phyloP scores from a whole-genome alignment of 2,888 invertebrate genomes.

The Maniola hyperantus region DNA sequence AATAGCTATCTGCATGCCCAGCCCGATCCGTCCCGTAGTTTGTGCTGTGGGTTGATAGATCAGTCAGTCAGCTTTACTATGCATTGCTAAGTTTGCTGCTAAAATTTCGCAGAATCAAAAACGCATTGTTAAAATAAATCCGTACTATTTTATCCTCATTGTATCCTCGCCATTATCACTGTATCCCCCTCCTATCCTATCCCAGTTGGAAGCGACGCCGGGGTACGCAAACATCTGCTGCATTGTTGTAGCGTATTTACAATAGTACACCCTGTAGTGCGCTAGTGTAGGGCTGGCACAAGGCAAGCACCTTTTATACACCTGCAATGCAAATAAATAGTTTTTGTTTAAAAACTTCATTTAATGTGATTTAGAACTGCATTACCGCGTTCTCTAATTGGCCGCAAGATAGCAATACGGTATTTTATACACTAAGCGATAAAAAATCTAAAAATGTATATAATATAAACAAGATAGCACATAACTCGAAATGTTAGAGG shows the following conservation, averaged over 20 bases:
- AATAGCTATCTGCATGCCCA: too few relatives aligned
- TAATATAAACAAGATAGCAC: too few relatives aligned
- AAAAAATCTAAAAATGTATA: too few relatives aligned
- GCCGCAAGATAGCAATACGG: too few relatives aligned
- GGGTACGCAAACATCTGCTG: slow-evolving; percentile 37
- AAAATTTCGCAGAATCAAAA: background rate
- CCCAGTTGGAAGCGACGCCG: slow-evolving; percentile 1
- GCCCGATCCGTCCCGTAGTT: too few relatives aligned
- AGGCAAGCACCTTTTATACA: background rate
- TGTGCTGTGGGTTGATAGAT: too few relatives aligned
- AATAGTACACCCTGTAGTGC: slow-evolving; percentile 10
- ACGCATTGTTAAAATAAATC: slow-evolving; percentile 1
- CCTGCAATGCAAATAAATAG: background rate
- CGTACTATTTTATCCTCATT: background rate
- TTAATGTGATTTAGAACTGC: too few relatives aligned
- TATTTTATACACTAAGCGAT: too few relatives aligned
- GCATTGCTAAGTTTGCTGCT: background rate
- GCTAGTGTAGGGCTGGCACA: slow-evolving; percentile 9
- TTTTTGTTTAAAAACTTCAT: background rate
- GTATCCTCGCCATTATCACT: background rate
- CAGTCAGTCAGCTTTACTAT: too few relatives aligned
- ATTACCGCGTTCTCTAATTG: too few relatives aligned
- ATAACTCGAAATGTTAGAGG: too few relatives aligned
- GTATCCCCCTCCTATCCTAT: slow-evolving; percentile 6
- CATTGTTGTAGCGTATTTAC: slow-evolving; percentile 18